A percentile compares a stretch with the other conserved stretches of the same genome.
phyloP scores from a whole-genome alignment of 2,888 invertebrate species.

The Myathropa florea region DNA sequence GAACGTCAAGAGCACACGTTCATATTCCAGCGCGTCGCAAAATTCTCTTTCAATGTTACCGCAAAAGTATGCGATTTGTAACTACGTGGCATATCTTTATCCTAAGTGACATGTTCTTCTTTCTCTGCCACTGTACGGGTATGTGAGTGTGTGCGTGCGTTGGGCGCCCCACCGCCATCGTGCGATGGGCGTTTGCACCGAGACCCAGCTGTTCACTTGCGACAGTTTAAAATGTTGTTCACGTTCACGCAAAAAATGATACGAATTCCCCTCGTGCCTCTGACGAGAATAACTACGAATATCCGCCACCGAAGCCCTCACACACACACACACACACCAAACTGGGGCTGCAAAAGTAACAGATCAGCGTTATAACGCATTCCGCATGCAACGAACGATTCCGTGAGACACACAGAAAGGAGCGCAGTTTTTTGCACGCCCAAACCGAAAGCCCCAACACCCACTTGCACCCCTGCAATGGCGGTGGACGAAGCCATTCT shows the following conservation, averaged over 20 bases:
- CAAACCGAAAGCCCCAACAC: not conserved
- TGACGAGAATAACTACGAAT: constrained; percentile 38
- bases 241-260: constrained; percentile 61
- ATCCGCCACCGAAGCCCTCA: constrained; percentile 25
- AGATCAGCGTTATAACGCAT: constrained; percentile 54
- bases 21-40: constrained; percentile 49
- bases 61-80: constrained; percentile 69
- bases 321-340: constrained; percentile 1
- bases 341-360: constrained; percentile 5
- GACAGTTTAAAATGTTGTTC: constrained; percentile 61
- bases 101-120: constrained; percentile 58
- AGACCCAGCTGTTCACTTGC: constrained; percentile 25
- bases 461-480: no score
- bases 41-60: constrained; percentile 62
- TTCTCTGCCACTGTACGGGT: not conserved
- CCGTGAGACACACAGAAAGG: not conserved
- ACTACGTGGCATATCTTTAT: constrained; percentile 69
- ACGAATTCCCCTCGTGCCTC: constrained; percentile 42
- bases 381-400: constrained; percentile 27
- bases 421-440: not conserved
- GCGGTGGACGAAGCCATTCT: not conserved
- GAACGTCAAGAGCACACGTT: constrained; percentile 38
- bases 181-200: not conserved
- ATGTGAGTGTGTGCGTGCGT: not conserved
- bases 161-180: not conserved